Conservation (phyloP, 2,888 invertebrate genomes). For the Eupithecia dodoneata region DNA sequence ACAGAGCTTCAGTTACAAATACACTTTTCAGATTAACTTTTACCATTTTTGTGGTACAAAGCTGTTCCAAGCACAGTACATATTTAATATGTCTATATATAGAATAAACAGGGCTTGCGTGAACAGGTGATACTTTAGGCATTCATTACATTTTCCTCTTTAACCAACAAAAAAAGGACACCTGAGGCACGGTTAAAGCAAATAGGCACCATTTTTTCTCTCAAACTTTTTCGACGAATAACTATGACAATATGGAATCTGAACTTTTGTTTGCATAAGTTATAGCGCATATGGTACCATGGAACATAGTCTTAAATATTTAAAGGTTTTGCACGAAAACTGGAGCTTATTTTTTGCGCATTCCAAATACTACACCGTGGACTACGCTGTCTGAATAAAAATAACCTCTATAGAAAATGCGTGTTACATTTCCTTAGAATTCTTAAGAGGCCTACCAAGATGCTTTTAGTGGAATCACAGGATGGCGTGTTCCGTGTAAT, state of each 20-base stretch:
- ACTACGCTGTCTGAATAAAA: slow-evolving; percentile 67
- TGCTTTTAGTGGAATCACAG: slow-evolving; percentile 78
- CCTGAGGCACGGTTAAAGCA: slow-evolving; percentile 55
- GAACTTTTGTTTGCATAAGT: slow-evolving; percentile 68
- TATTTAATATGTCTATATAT: neutral
- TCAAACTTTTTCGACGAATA: slow-evolving; percentile 41
- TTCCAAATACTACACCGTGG: slow-evolving; percentile 65
- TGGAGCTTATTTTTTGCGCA: slow-evolving; percentile 68
- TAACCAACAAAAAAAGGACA: slow-evolving; percentile 56
- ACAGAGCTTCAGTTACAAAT: slow-evolving; percentile 56
- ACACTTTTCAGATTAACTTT: slow-evolving; percentile 55
- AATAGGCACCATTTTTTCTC: slow-evolving; percentile 46
- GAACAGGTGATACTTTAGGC: slow-evolving; percentile 48
- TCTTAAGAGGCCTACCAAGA: slow-evolving; percentile 59
- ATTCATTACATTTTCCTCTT: slow-evolving; percentile 60
- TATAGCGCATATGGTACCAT: slow-evolving; percentile 51
- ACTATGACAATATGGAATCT: slow-evolving; percentile 55
- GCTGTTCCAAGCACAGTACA: neutral
- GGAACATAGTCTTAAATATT: slow-evolving; percentile 33
- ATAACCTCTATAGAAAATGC: slow-evolving; percentile 59
- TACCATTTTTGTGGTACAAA: slow-evolving; percentile 5
- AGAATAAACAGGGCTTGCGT: slow-evolving; percentile 45
- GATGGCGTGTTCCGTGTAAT: slow-evolving; percentile 70
- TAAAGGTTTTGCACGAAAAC: slow-evolving; percentile 36
- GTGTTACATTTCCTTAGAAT: slow-evolving; percentile 54